Evolutionary conservation across 35 echinoderm and acorn worm genomes (phyloP), one percentile per base, ranked within the genome.

Genomic region (Chiridota heheva): DNA sequence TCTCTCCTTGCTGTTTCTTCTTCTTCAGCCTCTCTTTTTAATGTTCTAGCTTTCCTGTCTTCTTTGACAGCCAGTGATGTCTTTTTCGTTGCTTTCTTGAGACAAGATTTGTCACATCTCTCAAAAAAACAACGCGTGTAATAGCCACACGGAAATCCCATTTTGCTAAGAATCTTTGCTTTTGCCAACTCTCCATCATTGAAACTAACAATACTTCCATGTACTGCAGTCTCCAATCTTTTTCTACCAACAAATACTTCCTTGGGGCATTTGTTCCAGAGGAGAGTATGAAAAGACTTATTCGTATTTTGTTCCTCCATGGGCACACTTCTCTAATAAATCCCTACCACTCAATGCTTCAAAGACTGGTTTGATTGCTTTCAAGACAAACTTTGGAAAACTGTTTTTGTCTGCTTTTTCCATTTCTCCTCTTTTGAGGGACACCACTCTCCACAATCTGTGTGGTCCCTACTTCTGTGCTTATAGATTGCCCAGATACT

Each of bases 201-300:
- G 60, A 63, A 63, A 31, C 60, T 28, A 20, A 63, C 0, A 63
- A 63, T 63, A 63, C 42, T 46, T 39, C 7, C 72, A 76, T 0
- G 12, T 24, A 76, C 72, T 39, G 41, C 41, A 27, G 55, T 51
- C 55, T 76, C 72, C 40, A 76, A 46, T 40, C 72, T 29, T 31
- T 53, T 29, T n/a, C 58, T 60, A 3, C 58, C 58, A 26, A 60
- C 58, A 60, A 60, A 60, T 26, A 60, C 32, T 60, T 60, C 58
- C 32, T 60, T 60, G 4, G 58, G 58, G 32, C 20, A 60, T 60
- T 60, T 60, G n/a, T n/a, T n/a, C n/a, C n/a, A n/a, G n/a, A n/a
- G n/a, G n/a, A n/a, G n/a, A n/a, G n/a, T n/a, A n/a, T 4, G 58
- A 60, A 20, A 60, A 26, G 58, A 60, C 18, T 60, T n/a, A 30